A percentile compares a stretch with the other conserved stretches of the same genome.
These are phyloP conservation scores for Heterotilapia buettikoferi DNA, from an alignment of 2,113 vertebrate genomes.

Conservation along the genomic window DNA sequence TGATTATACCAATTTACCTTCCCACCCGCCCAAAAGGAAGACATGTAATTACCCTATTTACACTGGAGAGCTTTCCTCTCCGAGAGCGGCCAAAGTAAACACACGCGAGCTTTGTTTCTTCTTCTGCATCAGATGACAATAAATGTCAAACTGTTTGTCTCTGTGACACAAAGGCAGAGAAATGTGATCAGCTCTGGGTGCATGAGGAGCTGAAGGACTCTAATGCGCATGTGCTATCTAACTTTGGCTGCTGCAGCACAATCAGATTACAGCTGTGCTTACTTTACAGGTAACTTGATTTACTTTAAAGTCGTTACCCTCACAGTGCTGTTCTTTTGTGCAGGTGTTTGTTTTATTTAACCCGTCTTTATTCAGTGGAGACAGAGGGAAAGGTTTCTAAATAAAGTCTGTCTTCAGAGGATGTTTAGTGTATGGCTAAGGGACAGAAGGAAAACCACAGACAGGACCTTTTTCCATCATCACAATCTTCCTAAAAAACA, in stretches of 20 bases:
- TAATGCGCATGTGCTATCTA: neutral
- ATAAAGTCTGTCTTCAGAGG: neutral
- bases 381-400: no score
- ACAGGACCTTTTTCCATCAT: neutral
- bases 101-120: neutral
- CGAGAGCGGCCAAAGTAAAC: neutral
- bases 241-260: neutral
- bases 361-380: no score
- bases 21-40: constrained; percentile 59
- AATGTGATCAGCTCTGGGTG: neutral
- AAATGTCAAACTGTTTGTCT: neutral
- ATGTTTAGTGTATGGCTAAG: neutral
- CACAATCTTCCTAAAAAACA: neutral
- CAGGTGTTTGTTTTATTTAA: neutral
- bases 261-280: neutral
- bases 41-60: constrained; percentile 64
- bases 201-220: neutral
- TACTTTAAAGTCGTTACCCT: neutral
- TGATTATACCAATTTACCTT: constrained; percentile 60
- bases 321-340: neutral
- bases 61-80: constrained; percentile 20
- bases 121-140: neutral
- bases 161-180: neutral
- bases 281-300: neutral
- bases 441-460: neutral